phyloP scores from a whole-genome alignment of 2,113 vertebrate genomes.

The Ictalurus punctatus region DNA sequence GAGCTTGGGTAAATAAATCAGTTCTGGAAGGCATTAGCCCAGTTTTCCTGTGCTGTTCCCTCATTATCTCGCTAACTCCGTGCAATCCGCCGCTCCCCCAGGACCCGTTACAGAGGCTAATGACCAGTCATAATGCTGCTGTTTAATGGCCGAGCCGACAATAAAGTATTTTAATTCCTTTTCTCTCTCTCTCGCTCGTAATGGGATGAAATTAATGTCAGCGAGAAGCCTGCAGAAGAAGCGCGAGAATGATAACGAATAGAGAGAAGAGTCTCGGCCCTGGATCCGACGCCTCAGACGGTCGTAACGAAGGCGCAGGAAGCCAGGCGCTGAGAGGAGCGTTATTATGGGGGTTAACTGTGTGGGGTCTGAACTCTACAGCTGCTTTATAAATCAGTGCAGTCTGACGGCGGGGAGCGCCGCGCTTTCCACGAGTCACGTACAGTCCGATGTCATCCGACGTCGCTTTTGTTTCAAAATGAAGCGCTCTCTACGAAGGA shows the following conservation, averaged over 20 bases:
- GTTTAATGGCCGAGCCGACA: constrained; percentile 70
- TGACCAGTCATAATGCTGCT: constrained; percentile 72
- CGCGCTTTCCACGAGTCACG: too few species aligned
- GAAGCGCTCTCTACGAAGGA: too few species aligned
- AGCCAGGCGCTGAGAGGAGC: constrained; percentile 53
- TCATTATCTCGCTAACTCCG: constrained; percentile 67
- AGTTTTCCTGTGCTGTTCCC: constrained; percentile 61
- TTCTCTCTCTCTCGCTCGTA: constrained; percentile 69
- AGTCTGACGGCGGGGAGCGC: background rate
- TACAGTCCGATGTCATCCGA: background rate
- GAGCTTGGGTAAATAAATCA: constrained; percentile 55
- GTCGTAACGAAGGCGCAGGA: constrained; percentile 58
- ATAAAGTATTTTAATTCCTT: constrained; percentile 73
- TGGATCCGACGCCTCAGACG: constrained; percentile 37
- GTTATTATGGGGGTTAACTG: constrained; percentile 59
- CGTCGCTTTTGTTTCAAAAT: background rate
- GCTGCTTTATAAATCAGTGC: constrained; percentile 7
- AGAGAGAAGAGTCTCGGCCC: constrained; percentile 29
- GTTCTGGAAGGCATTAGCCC: constrained; percentile 54
- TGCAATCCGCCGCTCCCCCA: constrained; percentile 60
- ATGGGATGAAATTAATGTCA: constrained; percentile 72
- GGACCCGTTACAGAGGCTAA: constrained; percentile 72
- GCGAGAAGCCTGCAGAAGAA: constrained; percentile 56
- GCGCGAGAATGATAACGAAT: constrained; percentile 61
- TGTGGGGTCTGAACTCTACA: constrained; percentile 40